Evolutionary conservation across 2,113 vertebrate genomes (phyloP), one percentile per base, ranked within the genome.

Genomic region (Mus pahari): DNA sequence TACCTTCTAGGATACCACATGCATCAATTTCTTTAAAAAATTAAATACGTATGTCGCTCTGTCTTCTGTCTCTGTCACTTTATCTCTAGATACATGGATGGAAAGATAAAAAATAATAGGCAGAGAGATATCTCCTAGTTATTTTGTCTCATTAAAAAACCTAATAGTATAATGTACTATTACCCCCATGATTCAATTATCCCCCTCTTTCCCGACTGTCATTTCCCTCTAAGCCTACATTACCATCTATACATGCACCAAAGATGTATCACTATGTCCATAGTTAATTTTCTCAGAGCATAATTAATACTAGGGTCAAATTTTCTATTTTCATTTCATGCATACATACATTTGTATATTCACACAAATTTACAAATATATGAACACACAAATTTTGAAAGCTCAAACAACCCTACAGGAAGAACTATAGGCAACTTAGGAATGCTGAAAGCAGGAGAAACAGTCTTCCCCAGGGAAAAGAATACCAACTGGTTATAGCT

Each of bases 311-410:
- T 79, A 1, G 2, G 28, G 20, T 79, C 79, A 77, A 45, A 71
- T 90, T 1, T 78, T 92, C 53, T 55, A 70, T 64, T 91, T 95
- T 92, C 26, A 87, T 78, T 82, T 73, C 1, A 64, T 78, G 58
- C 48, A 82, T 83, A 5, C 53, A 2, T 75, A 45, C 26, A 84
- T 62, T 28, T 31, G 36, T 19, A 53, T 48, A 79, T 53, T 19
- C 17, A 79, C 31, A 36, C 8, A 53, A 31, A 77, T 77, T 50
- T 77, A 50, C 14, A 77, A 10, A 48, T 28, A 33, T 50, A 78
- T 50, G 14, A 28, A 48, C 5, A 45, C 74, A 77, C 42, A 74
- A 73, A 50, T 6, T 33, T 53, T 79, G 28, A 53, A 78, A 33
- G 7, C 7, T 33, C 31, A 79, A 79, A 53, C 7, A 53, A 53